phyloP scores from a whole-genome alignment of 2,113 vertebrate species.

The Nettapus auritus region DNA sequence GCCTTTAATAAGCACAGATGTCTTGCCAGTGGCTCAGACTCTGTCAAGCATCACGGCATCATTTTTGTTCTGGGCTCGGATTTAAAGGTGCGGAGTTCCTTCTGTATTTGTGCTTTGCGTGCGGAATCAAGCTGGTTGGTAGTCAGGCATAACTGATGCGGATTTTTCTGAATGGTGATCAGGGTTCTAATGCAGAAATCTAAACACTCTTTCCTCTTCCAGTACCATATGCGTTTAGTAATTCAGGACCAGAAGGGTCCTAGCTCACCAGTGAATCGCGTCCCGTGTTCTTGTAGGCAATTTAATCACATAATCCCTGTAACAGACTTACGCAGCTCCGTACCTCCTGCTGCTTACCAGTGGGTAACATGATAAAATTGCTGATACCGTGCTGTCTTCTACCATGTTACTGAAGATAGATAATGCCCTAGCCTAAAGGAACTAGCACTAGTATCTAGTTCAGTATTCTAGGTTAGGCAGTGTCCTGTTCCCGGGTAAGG shows the following conservation, averaged over 20 bases:
- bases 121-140: background rate
- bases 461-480: background rate
- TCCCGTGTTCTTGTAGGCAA: background rate
- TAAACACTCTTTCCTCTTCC: background rate
- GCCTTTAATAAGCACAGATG: slow-evolving; percentile 54
- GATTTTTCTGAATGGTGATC: background rate
- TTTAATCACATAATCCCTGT: background rate
- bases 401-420: background rate
- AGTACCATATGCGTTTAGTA: background rate
- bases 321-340: background rate
- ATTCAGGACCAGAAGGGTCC: background rate
- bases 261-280: background rate
- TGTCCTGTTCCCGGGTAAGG: background rate
- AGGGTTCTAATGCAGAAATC: background rate
- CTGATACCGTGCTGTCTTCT: background rate
- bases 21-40: slow-evolving; percentile 4
- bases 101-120: background rate
- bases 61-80: background rate
- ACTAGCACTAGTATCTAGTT: background rate
- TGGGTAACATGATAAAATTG: background rate
- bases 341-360: background rate
- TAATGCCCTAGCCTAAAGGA: background rate
- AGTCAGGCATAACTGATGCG: background rate
- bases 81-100: background rate
- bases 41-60: slow-evolving; percentile 31